Evolutionary conservation across 2,113 vertebrate species (phyloP), one percentile per base, ranked within the genome.

Genomic region (Corythaixoides concolor): DNA sequence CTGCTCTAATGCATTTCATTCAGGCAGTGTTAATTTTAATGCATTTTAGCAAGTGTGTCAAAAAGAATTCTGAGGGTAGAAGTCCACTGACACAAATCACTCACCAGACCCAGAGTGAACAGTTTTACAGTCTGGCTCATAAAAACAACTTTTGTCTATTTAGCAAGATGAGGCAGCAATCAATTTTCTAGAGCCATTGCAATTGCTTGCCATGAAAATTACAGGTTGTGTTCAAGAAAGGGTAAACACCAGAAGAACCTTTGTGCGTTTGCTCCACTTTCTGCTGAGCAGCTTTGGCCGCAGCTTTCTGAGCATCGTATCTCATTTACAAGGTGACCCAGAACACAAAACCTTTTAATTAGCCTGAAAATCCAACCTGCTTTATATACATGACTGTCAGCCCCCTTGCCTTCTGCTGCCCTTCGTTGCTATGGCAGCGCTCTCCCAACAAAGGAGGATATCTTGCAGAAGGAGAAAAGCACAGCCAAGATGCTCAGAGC

Each of bases 271-370:
- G n/a, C 15, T 86, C 69, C 24, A 7, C 55, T 85, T 92, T 88
- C 39, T 66, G 84, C 23, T 3, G 37, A 82, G 72, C 58, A 26
- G 43, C 73, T 87, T 87, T 88, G 94, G 58, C 70, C 17, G 4
- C 58, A 21, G 84, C 88, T 89, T 97, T 95, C 89, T 81, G 91
- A 96, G 64, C 84, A 95, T 92, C 24, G 1, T 33, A 80, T 97
- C 96, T 98, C 91, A 59, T 98, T 98, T 97, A 66, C 93, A 94
- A 97, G 96, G 93, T 97, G 95, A 96, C 95, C 96, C 84, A 94
- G 72, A 94, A 90, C 88, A 85, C 67, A 88, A 96, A 96, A 85
- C 88, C 96, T 93, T 95, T 96, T 98, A 97, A 98, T 98, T 97
- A 98, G 96, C 91, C 88, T 88, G 64, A 85, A 93, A 96, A 95